phyloP scores from a whole-genome alignment of 2,888 invertebrate genomes.

The Drepanosiphum platanoidis region DNA sequence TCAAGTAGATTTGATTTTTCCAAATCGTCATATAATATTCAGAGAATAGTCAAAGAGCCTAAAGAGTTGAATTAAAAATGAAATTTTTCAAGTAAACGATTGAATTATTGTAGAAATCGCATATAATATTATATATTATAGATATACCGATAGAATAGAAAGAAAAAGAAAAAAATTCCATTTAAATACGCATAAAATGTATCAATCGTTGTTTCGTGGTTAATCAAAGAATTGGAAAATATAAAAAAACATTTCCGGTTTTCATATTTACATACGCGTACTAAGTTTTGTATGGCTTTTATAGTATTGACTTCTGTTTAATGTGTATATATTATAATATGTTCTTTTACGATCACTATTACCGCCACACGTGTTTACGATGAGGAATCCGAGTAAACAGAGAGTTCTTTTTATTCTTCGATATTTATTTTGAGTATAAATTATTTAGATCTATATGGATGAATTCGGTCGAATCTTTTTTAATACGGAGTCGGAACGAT shows the following conservation, averaged over 20 bases:
- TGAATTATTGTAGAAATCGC: not conserved
- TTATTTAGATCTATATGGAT: slow-evolving; percentile 31
- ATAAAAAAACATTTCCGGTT: slow-evolving; percentile 54
- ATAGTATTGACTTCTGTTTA: slow-evolving; percentile 60
- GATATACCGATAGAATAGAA: not conserved
- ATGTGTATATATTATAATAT: slow-evolving; percentile 47
- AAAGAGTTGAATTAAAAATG: too few species aligned
- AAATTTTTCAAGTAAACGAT: not conserved
- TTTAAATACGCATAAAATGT: not conserved
- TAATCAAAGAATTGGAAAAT: slow-evolving; percentile 26
- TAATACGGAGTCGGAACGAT: too few species aligned
- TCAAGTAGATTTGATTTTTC: too few species aligned
- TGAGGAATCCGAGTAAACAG: slow-evolving; percentile 44
- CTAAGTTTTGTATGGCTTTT: slow-evolving; percentile 47
- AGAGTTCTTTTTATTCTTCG: slow-evolving; percentile 32
- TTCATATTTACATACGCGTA: slow-evolving; percentile 37
- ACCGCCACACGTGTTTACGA: slow-evolving; percentile 46
- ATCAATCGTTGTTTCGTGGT: slow-evolving; percentile 28
- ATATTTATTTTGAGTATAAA: slow-evolving; percentile 31
- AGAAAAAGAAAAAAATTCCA: not conserved
- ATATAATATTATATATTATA: not conserved
- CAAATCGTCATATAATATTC: too few species aligned
- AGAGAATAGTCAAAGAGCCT: too few species aligned
- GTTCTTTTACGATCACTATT: slow-evolving; percentile 58
- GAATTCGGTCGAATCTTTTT: not conserved